Base-by-base conservation (phyloP, 2,797 vertebrate genomes). In the Steatocranus sp. region DNA sequence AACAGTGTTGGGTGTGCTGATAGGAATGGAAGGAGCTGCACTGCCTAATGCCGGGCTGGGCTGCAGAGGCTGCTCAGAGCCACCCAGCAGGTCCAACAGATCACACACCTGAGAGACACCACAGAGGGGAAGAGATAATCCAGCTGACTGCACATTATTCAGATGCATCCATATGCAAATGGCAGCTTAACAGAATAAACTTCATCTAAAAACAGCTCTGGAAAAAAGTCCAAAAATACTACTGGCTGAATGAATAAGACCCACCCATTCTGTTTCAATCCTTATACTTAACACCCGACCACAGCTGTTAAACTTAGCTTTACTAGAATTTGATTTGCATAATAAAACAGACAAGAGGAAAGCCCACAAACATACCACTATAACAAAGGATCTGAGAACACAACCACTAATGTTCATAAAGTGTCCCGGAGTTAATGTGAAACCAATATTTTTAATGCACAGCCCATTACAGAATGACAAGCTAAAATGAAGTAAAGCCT, bases 81-180 rank as follows among this genome's bases (percentile, higher is more conserved):
- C 93, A 17, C 96, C 94, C 75, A 98, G 92, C 84, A 98, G 92
- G 87, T 97, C 96, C 92, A 97, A 76, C 43, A 98, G 96, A 27
- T 97, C 95, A 73, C 95, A 96, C 58, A 96, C 95, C 97, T 98
- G 80, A 79, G n/a, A 46, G 58, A 38, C 54, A 86, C 6, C 76
- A 56, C 18, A 81, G 79, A 70, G 20, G 7, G 17, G 27, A 53
- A 23, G 11, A 54, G 23, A 27, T 56, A 70, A 25, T 49, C 43
- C 17, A 20, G 11, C 32, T n/a, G 50, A 15, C 30, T 27, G 75
- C 53, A 27, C 4, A 4, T 61, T 17, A 48, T 63, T 34, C n/a
- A 15, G 27, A 49, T 23, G 27, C 41, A 48, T 8, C 20, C 9
- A 23, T 9, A 76, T 61, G 27, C 11, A 46, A 50, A 49, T 6